A percentile compares a stretch with the other conserved stretches of the same genome.
These are phyloP conservation scores for Yponomeuta sedellus DNA, from an alignment of 2,888 invertebrate species.

Conservation along the genomic window DNA sequence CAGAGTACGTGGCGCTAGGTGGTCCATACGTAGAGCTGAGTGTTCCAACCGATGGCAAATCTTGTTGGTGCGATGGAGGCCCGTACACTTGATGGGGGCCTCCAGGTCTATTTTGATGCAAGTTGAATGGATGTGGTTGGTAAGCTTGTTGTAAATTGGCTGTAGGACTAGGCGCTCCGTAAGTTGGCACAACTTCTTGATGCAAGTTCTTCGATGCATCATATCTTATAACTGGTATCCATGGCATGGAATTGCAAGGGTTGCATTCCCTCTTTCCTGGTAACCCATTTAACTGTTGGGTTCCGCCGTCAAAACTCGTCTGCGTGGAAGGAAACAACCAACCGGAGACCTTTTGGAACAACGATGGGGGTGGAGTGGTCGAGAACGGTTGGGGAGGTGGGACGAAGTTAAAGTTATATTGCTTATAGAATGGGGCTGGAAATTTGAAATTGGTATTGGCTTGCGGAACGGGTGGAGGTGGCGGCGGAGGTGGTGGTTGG, in stretches of 20 bases:
- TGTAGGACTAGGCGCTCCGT: slow-evolving; percentile 62
- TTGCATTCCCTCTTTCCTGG: slow-evolving; percentile 79
- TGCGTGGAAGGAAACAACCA: slow-evolving; percentile 78
- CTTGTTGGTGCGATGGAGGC: slow-evolving; percentile 38
- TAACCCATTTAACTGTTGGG: slow-evolving; percentile 19
- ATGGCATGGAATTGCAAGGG: slow-evolving; percentile 87
- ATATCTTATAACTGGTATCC: slow-evolving; percentile 83
- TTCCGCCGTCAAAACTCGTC: slow-evolving; percentile 35
- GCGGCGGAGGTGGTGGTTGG: slow-evolving; percentile 42
- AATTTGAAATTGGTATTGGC: slow-evolving; percentile 53
- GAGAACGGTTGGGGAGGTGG: slow-evolving; percentile 63
- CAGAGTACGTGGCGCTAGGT: slow-evolving; percentile 23
- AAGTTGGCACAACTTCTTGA: slow-evolving; percentile 47
- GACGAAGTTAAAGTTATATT: slow-evolving; percentile 66
- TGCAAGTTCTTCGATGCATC: slow-evolving; percentile 55
- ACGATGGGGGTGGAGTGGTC: slow-evolving; percentile 63
- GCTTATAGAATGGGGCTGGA: slow-evolving; percentile 66
- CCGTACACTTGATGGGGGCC: slow-evolving; percentile 50
- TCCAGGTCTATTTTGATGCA: slow-evolving; percentile 34
- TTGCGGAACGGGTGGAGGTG: slow-evolving; percentile 32
- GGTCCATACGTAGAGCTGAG: slow-evolving; percentile 39
- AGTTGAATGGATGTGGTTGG: slow-evolving; percentile 42
- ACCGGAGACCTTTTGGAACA: slow-evolving; percentile 76
- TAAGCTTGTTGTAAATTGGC: slow-evolving; percentile 35
- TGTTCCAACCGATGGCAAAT: slow-evolving; percentile 35